A percentile compares a stretch with the other conserved stretches of the same genome.
phyloP scores from a whole-genome alignment of 2,113 vertebrate species.

The Motacilla alba region DNA sequence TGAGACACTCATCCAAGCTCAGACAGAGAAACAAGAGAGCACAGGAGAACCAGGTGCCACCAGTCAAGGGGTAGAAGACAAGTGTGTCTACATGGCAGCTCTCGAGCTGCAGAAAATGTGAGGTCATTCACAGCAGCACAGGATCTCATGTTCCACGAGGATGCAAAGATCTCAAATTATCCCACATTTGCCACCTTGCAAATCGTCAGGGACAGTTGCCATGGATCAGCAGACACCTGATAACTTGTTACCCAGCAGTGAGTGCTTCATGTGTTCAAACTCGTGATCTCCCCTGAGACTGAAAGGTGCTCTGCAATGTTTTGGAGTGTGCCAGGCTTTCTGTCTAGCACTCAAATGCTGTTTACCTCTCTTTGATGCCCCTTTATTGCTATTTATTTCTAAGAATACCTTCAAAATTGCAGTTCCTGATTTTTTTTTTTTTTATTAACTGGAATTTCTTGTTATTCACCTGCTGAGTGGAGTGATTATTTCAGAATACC shows the following conservation, averaged over 20 bases:
- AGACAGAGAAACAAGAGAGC: background rate
- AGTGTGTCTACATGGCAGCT: background rate
- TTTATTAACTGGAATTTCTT: background rate
- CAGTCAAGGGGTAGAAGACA: background rate
- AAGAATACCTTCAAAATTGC: background rate
- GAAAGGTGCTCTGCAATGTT: background rate
- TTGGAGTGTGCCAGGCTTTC: background rate
- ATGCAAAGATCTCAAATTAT: background rate
- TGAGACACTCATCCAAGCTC: background rate
- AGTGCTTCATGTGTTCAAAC: background rate
- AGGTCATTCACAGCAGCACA: background rate
- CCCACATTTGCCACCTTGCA: background rate
- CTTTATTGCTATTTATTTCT: background rate
- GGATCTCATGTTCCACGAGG: background rate
- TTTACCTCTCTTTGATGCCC: background rate
- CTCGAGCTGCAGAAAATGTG: background rate
- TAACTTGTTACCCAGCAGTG: background rate
- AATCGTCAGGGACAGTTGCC: slow-evolving; percentile 3
- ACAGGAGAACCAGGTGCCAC: background rate
- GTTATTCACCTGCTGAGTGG: background rate
- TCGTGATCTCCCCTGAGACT: background rate
- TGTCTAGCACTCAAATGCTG: background rate
- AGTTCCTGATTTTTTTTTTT: background rate
- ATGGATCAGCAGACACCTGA: background rate
- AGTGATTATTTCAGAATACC: background rate